A percentile compares a stretch with the other conserved stretches of the same genome.
phyloP scores from a whole-genome alignment of 1,140 invertebrate genomes.

The Brachionus angularis region DNA sequence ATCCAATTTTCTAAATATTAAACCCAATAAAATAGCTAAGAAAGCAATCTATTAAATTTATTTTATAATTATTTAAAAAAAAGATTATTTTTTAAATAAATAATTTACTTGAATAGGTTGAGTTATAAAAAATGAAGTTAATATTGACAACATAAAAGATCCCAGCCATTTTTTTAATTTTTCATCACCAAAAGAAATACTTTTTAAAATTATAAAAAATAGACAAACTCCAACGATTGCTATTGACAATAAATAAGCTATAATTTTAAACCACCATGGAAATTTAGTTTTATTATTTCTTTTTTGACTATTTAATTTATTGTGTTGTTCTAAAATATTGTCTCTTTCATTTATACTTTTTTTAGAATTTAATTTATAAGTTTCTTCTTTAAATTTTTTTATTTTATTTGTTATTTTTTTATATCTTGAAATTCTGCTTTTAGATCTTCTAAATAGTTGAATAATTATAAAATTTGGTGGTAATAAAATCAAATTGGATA shows the following conservation, averaged over 20 bases:
- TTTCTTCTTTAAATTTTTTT: not conserved
- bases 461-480: slow-evolving; percentile 14
- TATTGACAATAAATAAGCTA: slow-evolving; percentile 61
- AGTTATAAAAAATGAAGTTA: slow-evolving; percentile 61
- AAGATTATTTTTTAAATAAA: slow-evolving; percentile 59
- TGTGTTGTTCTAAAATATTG: no score
- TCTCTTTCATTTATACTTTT: not conserved
- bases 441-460: slow-evolving; percentile 30
- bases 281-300: slow-evolving; percentile 50
- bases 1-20: slow-evolving; percentile 46
- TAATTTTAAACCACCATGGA: slow-evolving; percentile 60
- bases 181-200: slow-evolving; percentile 62
- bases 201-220: slow-evolving; percentile 62
- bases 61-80: no score
- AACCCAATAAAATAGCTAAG: slow-evolving; percentile 52
- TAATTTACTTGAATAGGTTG: slow-evolving; percentile 63
- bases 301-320: not conserved
- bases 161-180: slow-evolving; percentile 63
- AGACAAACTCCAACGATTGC: slow-evolving; percentile 56
- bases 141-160: slow-evolving; percentile 62
- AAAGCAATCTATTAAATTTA: no score
- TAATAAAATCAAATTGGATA: slow-evolving; percentile 22
- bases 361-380: not conserved
- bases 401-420: not conserved
- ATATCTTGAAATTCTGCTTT: not conserved